A percentile compares a stretch with the other conserved stretches of the same genome.
Conservation (phyloP, 2,888 invertebrate genomes). For the Arctia plantaginis region DNA sequence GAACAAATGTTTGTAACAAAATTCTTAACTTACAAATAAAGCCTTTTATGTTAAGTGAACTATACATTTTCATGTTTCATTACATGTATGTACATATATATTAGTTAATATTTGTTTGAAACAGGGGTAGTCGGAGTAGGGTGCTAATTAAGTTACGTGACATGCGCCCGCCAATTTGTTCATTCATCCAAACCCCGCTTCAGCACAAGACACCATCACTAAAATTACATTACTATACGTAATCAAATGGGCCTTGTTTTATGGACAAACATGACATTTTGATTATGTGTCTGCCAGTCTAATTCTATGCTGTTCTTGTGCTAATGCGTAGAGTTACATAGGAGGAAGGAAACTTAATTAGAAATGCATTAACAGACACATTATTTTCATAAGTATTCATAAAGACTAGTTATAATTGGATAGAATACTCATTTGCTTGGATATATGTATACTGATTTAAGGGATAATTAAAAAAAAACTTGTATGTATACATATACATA, state of each 20-base stretch:
- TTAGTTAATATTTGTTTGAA: conserved; percentile 52
- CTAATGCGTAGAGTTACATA: neutral
- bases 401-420: neutral
- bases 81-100: conserved; percentile 11
- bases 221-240: conserved; percentile 74
- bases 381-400: neutral
- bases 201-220: conserved; percentile 62
- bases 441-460: neutral
- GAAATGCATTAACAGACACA: neutral
- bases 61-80: conserved; percentile 1
- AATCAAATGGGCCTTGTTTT: conserved; percentile 77
- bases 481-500: neutral
- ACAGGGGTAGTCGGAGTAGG: conserved; percentile 60
- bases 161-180: conserved; percentile 84
- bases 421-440: neutral
- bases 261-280: conserved; percentile 58
- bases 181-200: conserved; percentile 52
- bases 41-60: neutral
- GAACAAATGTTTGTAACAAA: neutral
- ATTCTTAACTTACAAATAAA: neutral
- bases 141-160: conserved; percentile 83
- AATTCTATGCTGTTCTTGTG: neutral
- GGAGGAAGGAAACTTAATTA: neutral
- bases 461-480: neutral
- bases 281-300: neutral